These are phyloP conservation scores for Sceloporus undulatus DNA, from an alignment of 2,113 vertebrate genomes.

Conservation along the genomic window DNA sequence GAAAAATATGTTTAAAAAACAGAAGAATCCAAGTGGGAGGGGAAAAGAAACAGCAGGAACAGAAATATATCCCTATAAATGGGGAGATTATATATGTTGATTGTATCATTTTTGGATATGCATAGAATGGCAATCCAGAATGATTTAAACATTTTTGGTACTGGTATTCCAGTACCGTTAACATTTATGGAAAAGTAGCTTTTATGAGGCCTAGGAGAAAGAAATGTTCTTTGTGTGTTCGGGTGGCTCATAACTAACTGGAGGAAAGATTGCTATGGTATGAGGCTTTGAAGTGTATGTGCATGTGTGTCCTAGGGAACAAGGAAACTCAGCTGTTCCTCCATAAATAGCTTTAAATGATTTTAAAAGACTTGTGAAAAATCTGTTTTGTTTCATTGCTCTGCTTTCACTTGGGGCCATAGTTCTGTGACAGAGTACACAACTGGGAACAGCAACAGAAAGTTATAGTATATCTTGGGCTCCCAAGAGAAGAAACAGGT, in stretches of 20 bases:
- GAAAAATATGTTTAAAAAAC: neutral
- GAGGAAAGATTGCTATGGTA: neutral
- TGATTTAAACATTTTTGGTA: neutral
- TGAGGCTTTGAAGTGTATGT: no score
- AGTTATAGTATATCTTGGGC: neutral
- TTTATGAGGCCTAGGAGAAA: neutral
- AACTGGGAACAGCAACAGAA: neutral
- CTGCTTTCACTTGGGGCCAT: neutral
- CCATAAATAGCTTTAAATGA: neutral
- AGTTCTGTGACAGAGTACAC: neutral
- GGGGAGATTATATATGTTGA: no score
- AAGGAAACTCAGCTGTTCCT: neutral
- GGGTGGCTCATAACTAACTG: neutral
- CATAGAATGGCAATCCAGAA: neutral
- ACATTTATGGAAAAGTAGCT: neutral
- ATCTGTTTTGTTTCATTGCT: neutral
- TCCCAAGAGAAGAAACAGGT: neutral
- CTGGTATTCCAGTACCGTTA: neutral
- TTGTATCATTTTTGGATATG: neutral
- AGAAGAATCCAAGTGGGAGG: neutral
- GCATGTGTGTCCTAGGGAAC: neutral
- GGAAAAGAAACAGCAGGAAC: neutral
- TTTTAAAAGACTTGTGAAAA: neutral
- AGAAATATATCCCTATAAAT: neutral
- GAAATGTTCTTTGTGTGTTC: neutral